These are phyloP conservation scores for Mizuhopecten yessoensis DNA, from an alignment of 1,140 invertebrate genomes.

Conservation along the genomic window DNA sequence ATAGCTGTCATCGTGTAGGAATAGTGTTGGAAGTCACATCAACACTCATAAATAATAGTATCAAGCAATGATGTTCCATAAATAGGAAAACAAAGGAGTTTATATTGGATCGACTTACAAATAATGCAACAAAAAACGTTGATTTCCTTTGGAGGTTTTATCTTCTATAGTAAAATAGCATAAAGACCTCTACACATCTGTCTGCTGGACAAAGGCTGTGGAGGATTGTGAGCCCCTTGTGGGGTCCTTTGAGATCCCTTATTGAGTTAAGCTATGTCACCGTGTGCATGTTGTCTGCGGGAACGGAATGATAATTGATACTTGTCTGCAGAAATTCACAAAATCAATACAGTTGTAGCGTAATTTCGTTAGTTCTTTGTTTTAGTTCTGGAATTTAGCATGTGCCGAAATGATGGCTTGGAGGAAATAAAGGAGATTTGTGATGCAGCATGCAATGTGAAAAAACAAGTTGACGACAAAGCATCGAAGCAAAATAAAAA, in stretches of 20 bases:
- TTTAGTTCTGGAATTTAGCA: conserved; percentile 19
- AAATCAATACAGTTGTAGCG: neutral
- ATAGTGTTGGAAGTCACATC: too few species aligned
- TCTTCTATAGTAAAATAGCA: neutral
- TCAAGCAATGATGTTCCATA: too few species aligned
- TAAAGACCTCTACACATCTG: neutral
- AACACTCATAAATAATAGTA: too few species aligned
- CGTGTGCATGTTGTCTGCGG: neutral
- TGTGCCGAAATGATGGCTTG: neutral
- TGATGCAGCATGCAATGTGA: neutral
- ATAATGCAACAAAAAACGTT: neutral
- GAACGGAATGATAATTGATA: neutral
- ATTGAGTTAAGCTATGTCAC: neutral
- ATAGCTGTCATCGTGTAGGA: too few species aligned
- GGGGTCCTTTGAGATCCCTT: neutral
- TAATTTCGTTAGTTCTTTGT: neutral
- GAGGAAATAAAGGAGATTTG: neutral
- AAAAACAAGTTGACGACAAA: too few species aligned
- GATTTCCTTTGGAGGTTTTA: neutral
- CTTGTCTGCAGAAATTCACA: neutral
- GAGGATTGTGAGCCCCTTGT: neutral
- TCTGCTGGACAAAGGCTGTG: conserved; percentile 5
- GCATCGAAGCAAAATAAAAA: too few species aligned
- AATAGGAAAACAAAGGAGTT: too few species aligned
- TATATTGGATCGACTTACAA: neutral